Conservation (phyloP, 1,140 invertebrate genomes). For the Druon quercuslanigerum region DNA sequence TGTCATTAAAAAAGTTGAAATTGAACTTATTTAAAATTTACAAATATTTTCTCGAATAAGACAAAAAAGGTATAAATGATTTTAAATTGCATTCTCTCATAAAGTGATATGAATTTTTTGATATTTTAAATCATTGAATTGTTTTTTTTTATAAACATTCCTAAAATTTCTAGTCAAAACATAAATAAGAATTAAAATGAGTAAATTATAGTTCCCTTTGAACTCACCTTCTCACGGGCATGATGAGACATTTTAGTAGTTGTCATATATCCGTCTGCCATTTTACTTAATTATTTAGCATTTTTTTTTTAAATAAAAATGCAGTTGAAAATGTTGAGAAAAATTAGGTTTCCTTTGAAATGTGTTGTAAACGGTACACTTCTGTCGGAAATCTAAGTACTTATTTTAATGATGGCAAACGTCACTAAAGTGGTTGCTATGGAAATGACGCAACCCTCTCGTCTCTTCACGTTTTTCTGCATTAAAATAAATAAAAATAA, state of each 20-base stretch:
- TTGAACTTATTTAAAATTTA: too few species aligned
- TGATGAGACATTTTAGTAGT: conserved; percentile 26
- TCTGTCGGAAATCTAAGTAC: background rate
- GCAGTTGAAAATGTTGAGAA: background rate
- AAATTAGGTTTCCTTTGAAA: background rate
- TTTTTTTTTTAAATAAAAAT: too few species aligned
- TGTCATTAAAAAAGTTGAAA: too few species aligned
- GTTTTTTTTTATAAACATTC: too few species aligned
- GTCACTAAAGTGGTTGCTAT: conserved; percentile 8
- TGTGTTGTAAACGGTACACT: background rate
- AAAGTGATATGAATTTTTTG: too few species aligned
- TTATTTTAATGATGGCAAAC: background rate
- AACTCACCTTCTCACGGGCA: conserved; percentile 54
- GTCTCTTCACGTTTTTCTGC: background rate
- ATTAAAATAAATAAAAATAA: background rate
- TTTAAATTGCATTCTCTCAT: too few species aligned
- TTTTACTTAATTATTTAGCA: background rate
- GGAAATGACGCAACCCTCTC: background rate
- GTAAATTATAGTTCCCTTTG: background rate
- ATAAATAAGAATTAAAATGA: too few species aligned
- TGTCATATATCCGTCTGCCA: background rate
- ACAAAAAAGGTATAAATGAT: too few species aligned
- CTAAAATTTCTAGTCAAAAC: too few species aligned
- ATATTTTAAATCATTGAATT: too few species aligned
- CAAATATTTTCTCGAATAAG: too few species aligned